These are phyloP conservation scores for Cataglyphis albicans DNA, from an alignment of 2,888 invertebrate genomes.

Conservation along the genomic window DNA sequence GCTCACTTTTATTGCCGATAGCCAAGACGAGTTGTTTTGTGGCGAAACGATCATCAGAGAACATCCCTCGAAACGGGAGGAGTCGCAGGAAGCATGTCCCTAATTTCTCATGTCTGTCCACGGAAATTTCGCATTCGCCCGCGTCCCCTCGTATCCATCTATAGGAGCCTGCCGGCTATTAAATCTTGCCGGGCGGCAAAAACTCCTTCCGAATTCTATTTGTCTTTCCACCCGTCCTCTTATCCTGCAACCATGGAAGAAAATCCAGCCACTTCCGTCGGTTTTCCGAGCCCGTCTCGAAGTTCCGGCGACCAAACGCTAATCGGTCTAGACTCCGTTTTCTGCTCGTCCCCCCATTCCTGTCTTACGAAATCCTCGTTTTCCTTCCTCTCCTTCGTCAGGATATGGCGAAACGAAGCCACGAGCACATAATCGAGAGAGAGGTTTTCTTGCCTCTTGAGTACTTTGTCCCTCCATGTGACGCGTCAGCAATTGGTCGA, in stretches of 20 bases:
- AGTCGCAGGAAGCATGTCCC: slow-evolving; percentile 41
- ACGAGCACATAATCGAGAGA: slow-evolving; percentile 45
- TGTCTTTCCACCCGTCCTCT: slow-evolving; percentile 79
- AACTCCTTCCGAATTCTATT: slow-evolving; percentile 84
- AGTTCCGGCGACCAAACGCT: slow-evolving; percentile 81
- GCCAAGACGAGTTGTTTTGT: slow-evolving; percentile 4
- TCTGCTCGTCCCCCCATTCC: slow-evolving; percentile 47
- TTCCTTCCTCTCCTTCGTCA: slow-evolving; percentile 49
- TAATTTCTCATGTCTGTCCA: slow-evolving; percentile 53
- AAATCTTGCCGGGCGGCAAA: slow-evolving; percentile 80
- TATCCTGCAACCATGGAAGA: slow-evolving; percentile 57
- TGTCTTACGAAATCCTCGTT: slow-evolving; percentile 63
- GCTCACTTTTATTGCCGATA: slow-evolving; percentile 21
- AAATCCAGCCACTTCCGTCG: slow-evolving; percentile 78
- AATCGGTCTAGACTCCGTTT: slow-evolving; percentile 82
- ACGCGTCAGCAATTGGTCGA: slow-evolving; percentile 69
- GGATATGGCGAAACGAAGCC: slow-evolving; percentile 54
- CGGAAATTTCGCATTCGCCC: slow-evolving; percentile 60
- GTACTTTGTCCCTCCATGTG: slow-evolving; percentile 41
- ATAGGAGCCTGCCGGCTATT: slow-evolving; percentile 78
- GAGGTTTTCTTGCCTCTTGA: slow-evolving; percentile 66
- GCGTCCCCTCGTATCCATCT: slow-evolving; percentile 31
- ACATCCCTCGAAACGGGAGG: slow-evolving; percentile 24
- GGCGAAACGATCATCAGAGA: slow-evolving; percentile 41
- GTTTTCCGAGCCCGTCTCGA: slow-evolving; percentile 73